Base-by-base conservation (phyloP, 1,140 invertebrate species). In the Plodia interpunctella region DNA sequence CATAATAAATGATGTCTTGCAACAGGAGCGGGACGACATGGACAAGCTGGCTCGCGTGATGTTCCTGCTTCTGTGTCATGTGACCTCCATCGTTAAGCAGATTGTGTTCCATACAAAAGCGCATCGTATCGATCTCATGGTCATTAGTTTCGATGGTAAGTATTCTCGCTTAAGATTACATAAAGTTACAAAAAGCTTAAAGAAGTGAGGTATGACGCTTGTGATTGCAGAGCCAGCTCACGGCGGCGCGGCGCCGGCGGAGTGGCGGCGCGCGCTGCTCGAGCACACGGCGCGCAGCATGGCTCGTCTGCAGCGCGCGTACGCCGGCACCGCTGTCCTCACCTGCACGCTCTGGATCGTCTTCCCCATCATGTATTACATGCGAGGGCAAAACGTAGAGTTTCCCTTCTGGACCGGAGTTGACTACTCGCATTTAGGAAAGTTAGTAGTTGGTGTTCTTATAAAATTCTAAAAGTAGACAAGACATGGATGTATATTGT, bases 41-140 rank as follows among this genome's bases (percentile, higher is more conserved):
- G 65, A 66, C 5, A 80, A 80, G 51, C 58, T 88, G 18, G 77
- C 83, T 0, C 74, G 78, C 5, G 85, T 88, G 19, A 79, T 88
- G 82, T 88, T 86, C 63, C 68, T 88, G 49, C 64, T 88, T 55
- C 70, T 88, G 20, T 88, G 85, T 60, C 85, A 88, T 66, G 64
- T 86, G 50, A 86, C 85, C 1, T 83, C 85, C 11, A 68, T 83
- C 55, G 74, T 64, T 4, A 88, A 88, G 65, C 85, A 88, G 57
- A 17, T 80, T 10, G 78, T 83, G 28, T 83, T 88, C 61, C 70
- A 76, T 28, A 10, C 20, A 2, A 72, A 76, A 30, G 81, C 81
- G 0, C 68, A 65, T 5, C 59, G 70, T 0, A 76, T 86, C 25
- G 73, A 80, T 19, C 20, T 52, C 2, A 64, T 88, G 67, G 53